Conservation (phyloP, 2,797 vertebrate species). For the Peromyscus melanophrys region DNA sequence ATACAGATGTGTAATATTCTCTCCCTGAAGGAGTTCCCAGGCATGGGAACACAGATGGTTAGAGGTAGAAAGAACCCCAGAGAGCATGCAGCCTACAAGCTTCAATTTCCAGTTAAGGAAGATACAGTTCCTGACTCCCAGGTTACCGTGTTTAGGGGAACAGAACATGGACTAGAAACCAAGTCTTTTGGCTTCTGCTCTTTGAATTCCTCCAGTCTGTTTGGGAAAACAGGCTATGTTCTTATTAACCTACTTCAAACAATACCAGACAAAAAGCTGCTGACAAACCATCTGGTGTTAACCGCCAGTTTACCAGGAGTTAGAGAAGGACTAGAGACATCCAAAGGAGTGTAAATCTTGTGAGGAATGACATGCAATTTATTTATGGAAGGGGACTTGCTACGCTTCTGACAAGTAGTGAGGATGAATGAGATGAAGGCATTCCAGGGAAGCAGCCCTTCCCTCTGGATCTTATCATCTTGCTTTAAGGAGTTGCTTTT, state of each 20-base stretch:
- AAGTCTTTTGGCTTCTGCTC: constrained; percentile 27
- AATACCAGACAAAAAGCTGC: constrained; percentile 67
- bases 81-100: not conserved
- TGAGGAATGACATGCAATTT: constrained; percentile 80
- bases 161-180: constrained; percentile 47
- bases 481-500: constrained; percentile 68
- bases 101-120: constrained; percentile 48
- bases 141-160: not conserved
- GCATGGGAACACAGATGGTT: not conserved
- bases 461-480: constrained; percentile 79
- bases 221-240: constrained; percentile 63
- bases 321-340: constrained; percentile 70
- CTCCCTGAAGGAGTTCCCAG: constrained; percentile 45
- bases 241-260: constrained; percentile 63
- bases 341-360: constrained; percentile 80
- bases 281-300: constrained; percentile 75
- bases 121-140: not conserved
- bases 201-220: constrained; percentile 43
- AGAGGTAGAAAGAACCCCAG: constrained; percentile 25
- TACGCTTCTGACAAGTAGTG: constrained; percentile 73
- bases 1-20: constrained; percentile 41
- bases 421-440: constrained; percentile 82
- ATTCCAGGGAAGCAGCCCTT: constrained; percentile 76
- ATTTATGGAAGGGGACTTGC: constrained; percentile 80
- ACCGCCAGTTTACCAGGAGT: constrained; percentile 70